Percentiles rank a stretch among this genome's conserved stretches.
phyloP scores from a whole-genome alignment of 2,888 invertebrate species.

The Volucella inflata region DNA sequence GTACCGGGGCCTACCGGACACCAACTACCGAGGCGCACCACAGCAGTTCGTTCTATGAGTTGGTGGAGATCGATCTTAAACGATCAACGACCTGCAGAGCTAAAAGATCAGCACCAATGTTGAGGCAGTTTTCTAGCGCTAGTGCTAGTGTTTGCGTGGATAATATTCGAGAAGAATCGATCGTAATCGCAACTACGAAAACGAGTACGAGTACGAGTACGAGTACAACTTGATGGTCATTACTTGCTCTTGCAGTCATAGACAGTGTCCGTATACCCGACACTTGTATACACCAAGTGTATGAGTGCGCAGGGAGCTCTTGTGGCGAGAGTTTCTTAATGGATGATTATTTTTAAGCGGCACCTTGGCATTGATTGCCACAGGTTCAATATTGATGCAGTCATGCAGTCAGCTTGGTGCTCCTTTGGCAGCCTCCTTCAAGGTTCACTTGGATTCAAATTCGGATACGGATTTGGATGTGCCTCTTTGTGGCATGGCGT shows the following conservation, averaged over 20 bases:
- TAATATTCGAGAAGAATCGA: slow-evolving; percentile 55
- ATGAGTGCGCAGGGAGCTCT: slow-evolving; percentile 10
- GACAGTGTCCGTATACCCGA: no score
- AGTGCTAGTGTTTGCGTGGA: slow-evolving; percentile 18
- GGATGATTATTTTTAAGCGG: slow-evolving; percentile 73
- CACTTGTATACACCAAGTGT: no score
- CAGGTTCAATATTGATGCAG: slow-evolving; percentile 74
- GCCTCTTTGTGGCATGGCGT: not conserved
- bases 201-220: slow-evolving; percentile 3
- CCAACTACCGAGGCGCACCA: slow-evolving; percentile 19
- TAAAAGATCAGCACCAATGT: not conserved
- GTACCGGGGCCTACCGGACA: slow-evolving; percentile 24
- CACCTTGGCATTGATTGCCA: slow-evolving; percentile 75
- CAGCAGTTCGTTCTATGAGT: slow-evolving; percentile 14
- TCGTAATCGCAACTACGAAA: slow-evolving; percentile 39
- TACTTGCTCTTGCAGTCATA: no score
- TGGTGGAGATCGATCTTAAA: slow-evolving; percentile 53
- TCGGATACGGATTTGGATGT: not conserved
- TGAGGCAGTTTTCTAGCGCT: slow-evolving; percentile 53
- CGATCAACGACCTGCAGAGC: slow-evolving; percentile 65
- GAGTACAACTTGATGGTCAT: not conserved
- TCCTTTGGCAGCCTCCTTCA: slow-evolving; percentile 68
- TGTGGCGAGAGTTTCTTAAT: slow-evolving; percentile 30
- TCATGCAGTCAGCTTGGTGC: slow-evolving; percentile 47
- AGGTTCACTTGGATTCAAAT: slow-evolving; percentile 64